A percentile compares a stretch with the other conserved stretches of the same genome.
These are phyloP conservation scores for Sinopyrophorus schimmeli DNA, from an alignment of 2,888 invertebrate species.

Conservation along the genomic window DNA sequence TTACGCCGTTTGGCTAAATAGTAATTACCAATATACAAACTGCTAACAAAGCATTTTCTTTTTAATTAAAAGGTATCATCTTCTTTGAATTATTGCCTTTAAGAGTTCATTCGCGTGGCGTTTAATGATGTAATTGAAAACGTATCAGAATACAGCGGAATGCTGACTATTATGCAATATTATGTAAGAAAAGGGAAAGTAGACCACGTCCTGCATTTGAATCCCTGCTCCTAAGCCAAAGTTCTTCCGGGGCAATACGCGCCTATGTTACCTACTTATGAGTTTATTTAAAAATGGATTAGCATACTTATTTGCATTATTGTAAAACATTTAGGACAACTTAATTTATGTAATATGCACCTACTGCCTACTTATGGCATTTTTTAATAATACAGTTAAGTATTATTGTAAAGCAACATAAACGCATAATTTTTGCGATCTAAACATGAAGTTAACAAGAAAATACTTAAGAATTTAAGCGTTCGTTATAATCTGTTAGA, in stretches of 20 bases:
- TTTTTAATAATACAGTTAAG: too few relatives aligned
- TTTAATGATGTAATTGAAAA: slow-evolving; percentile 28
- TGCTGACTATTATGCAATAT: slow-evolving; percentile 44
- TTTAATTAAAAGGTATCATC: slow-evolving; percentile 25
- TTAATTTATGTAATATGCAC: too few relatives aligned
- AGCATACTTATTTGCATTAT: slow-evolving; percentile 16
- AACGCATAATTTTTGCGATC: too few relatives aligned
- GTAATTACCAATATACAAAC: too few relatives aligned
- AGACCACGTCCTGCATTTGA: slow-evolving; percentile 51
- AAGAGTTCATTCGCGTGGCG: slow-evolving; percentile 24
- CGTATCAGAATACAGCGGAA: slow-evolving; percentile 27
- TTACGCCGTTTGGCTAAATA: too few relatives aligned
- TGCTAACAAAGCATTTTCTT: too few relatives aligned
- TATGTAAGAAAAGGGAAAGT: slow-evolving; percentile 54
- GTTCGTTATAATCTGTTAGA: too few relatives aligned
- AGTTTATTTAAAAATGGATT: slow-evolving; percentile 7
- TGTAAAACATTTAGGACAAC: slow-evolving; percentile 20
- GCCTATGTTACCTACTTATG: slow-evolving; percentile 25
- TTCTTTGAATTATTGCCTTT: slow-evolving; percentile 10
- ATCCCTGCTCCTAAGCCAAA: slow-evolving; percentile 42
- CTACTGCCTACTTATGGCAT: too few relatives aligned
- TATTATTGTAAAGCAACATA: too few relatives aligned
- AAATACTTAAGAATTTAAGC: too few relatives aligned
- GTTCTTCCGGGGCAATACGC: slow-evolving; percentile 42
- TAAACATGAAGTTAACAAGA: too few relatives aligned